These are phyloP conservation scores for Tenthredo livida DNA, from an alignment of 2,888 invertebrate genomes.

Conservation along the genomic window DNA sequence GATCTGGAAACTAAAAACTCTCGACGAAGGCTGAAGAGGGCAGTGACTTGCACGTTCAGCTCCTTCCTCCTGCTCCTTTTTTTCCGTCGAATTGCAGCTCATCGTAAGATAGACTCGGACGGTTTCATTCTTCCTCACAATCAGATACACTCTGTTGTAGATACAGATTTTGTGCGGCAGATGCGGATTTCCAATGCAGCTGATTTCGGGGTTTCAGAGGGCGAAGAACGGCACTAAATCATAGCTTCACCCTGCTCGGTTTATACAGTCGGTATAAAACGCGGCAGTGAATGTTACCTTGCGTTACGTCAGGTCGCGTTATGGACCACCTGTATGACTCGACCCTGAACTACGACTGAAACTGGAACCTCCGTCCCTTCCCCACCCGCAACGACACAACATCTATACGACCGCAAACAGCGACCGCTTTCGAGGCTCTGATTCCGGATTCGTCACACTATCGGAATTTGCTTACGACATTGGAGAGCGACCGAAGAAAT, in stretches of 20 bases:
- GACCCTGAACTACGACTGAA: constrained; percentile 72
- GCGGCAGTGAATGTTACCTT: constrained; percentile 77
- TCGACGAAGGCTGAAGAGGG: constrained; percentile 59
- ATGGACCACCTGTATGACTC: constrained; percentile 79
- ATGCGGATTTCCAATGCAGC: not conserved
- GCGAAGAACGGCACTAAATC: constrained; percentile 76
- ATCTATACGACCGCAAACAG: constrained; percentile 35
- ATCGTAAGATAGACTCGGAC: constrained; percentile 12
- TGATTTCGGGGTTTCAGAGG: constrained; percentile 57
- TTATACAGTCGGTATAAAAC: constrained; percentile 77
- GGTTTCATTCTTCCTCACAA: not conserved
- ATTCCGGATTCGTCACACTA: constrained; percentile 39
- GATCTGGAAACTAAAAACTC: constrained; percentile 67
- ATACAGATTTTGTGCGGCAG: not conserved
- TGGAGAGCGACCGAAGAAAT: not conserved
- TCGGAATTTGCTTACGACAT: not conserved
- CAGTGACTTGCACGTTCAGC: constrained; percentile 53
- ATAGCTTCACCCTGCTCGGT: constrained; percentile 77
- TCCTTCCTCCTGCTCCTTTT: not conserved
- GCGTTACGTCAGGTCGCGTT: constrained; percentile 62
- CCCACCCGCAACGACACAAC: not conserved
- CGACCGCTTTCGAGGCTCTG: not conserved
- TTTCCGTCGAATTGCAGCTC: not conserved
- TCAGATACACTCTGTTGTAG: not conserved
- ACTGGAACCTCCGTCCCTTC: constrained; percentile 11